Evolutionary conservation across 2,888 invertebrate genomes (phyloP).

Genomic region (Drosophila fungiperda): DNA sequence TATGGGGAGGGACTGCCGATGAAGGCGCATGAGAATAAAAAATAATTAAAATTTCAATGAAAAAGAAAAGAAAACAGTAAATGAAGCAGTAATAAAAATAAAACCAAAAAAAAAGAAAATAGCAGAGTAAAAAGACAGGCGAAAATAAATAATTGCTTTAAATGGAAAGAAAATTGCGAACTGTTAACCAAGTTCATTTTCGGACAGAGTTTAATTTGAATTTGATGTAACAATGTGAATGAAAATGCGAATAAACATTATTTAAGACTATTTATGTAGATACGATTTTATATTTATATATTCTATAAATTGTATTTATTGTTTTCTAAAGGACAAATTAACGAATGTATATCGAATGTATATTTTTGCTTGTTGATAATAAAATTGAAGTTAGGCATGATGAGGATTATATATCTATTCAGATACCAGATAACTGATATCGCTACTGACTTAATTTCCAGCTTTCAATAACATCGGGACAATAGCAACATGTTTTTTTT

Average conservation of each 20-base stretch:
- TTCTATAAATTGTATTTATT: neutral
- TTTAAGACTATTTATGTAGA: neutral
- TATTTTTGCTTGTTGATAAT: neutral
- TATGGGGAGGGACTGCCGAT: constrained; percentile 19
- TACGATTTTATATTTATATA: too few relatives aligned
- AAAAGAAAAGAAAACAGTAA: neutral
- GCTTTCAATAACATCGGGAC: neutral
- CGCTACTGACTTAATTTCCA: neutral
- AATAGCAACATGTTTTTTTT: neutral
- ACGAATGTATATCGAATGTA: too few relatives aligned
- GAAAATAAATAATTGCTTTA: neutral
- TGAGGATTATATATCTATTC: neutral
- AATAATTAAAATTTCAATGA: constrained; percentile 65
- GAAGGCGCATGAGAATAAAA: constrained; percentile 43
- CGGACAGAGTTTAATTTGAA: neutral
- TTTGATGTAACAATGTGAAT: neutral
- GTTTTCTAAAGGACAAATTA: neutral
- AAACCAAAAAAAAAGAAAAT: neutral
- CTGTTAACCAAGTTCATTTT: neutral
- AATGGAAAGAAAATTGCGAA: neutral
- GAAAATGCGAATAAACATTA: neutral
- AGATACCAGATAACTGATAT: neutral
- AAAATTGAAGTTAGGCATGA: neutral
- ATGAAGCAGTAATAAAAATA: constrained; percentile 1
- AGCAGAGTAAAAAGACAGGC: neutral